Evolutionary conservation across 2,113 vertebrate genomes (phyloP), one percentile per base, ranked within the genome.

Genomic region (Plestiodon gilberti): DNA sequence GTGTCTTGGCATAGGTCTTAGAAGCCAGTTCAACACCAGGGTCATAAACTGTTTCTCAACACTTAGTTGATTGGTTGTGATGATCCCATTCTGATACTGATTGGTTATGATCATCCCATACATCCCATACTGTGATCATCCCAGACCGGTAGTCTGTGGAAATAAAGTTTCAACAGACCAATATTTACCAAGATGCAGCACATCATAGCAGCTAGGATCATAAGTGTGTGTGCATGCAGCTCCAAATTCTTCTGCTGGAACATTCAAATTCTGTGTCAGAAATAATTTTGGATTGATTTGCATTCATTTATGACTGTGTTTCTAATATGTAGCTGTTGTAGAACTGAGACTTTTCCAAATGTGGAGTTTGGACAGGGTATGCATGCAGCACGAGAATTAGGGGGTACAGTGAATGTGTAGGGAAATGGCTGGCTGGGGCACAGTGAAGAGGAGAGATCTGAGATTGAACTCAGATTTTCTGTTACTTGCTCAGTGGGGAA

Each of bases 1-100:
- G 59, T 52, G 62, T 64, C 20, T 40, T 76, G 20, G 14, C 43
- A 22, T 8, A 52, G 22, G 48, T 76, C 17, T 18, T 65, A 64
- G 38, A 17, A 6, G 6, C 48, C 15, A 57, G 48, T 75, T 59
- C 2, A 18, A 81, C 3, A 43, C 11, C 89, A 85, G 88, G 78
- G 71, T 91, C 2, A 70, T 89, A 85, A 92, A 91, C 89, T 87
- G 89, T 48, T 74, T 88, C 18, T 17, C 78, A 77, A 84, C 38
- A 78, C 84, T 88, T 0, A 23, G 77, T 88, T 88, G 91, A 89
- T 87, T 89, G 87, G 14, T 82, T 69, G 90, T 82, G 35, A 62
- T 30, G 75, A 35, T 0, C 78, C 75, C 20, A 55, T 55, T 8
- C 52, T 55, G 52, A 55, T 55, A 55, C 52, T 55, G 52, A 13